Conservation (phyloP, 1,140 invertebrate species). For the Cryptotermes secundus region DNA sequence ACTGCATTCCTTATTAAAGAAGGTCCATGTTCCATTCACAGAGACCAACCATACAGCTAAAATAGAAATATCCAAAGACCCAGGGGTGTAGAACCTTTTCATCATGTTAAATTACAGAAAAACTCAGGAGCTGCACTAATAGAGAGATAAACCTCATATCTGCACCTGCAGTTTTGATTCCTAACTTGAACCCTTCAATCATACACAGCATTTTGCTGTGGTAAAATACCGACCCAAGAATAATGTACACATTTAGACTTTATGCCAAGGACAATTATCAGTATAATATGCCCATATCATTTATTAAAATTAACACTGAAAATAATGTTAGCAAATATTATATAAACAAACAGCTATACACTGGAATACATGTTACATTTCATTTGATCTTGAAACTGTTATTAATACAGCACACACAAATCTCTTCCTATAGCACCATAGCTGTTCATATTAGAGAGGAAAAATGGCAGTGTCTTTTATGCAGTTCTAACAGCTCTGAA, state of each 20-base stretch:
- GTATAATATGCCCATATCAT: not conserved
- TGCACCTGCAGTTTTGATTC: not conserved
- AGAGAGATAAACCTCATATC: not conserved
- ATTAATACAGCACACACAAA: not conserved
- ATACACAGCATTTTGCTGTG: too few relatives aligned
- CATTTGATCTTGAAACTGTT: not conserved
- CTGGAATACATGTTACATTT: not conserved
- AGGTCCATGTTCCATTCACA: too few relatives aligned
- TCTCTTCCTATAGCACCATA: constrained; percentile 9
- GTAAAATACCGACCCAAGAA: not conserved
- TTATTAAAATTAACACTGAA: not conserved
- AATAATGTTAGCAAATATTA: not conserved
- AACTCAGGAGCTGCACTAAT: not conserved
- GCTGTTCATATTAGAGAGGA: not conserved
- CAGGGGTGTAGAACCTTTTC: too few relatives aligned
- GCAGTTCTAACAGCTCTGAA: constrained; percentile 9
- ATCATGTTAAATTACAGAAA: too few relatives aligned
- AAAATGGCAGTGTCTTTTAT: not conserved
- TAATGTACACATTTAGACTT: not conserved
- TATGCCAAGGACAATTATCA: not conserved
- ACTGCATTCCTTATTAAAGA: too few relatives aligned
- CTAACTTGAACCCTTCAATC: not conserved
- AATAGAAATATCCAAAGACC: too few relatives aligned
- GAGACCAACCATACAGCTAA: too few relatives aligned
- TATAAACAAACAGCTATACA: not conserved